Evolutionary conservation across 2,888 invertebrate genomes (phyloP).

Genomic region (Chrysolina americana): DNA sequence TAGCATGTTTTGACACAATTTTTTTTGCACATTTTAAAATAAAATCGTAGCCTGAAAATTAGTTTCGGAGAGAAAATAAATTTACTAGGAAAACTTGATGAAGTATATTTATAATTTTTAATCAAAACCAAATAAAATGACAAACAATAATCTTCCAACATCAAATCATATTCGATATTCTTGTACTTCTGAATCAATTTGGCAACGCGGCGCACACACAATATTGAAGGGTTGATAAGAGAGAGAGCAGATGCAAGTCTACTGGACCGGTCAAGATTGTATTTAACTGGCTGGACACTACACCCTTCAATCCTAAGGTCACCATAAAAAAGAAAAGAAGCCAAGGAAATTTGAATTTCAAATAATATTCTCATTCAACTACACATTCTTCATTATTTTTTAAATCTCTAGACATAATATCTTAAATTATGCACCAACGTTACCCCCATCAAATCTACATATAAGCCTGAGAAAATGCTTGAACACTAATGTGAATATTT

Average conservation of each 20-base stretch:
- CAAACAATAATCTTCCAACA: not conserved
- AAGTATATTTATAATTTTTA: too few relatives aligned
- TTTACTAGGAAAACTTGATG: too few relatives aligned
- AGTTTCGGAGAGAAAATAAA: too few relatives aligned
- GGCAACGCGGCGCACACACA: slow-evolving; percentile 16
- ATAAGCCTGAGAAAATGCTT: slow-evolving; percentile 16
- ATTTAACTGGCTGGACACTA: slow-evolving; percentile 18
- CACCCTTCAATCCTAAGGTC: slow-evolving; percentile 45
- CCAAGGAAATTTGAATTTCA: slow-evolving; percentile 47
- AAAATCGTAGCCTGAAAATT: too few relatives aligned
- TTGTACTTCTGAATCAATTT: not conserved
- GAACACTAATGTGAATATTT: slow-evolving; percentile 1
- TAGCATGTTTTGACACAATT: too few relatives aligned
- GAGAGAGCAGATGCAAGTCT: slow-evolving; percentile 35
- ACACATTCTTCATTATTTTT: slow-evolving; percentile 13
- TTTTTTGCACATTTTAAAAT: too few relatives aligned
- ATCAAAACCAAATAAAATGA: too few relatives aligned
- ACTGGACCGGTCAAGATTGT: slow-evolving; percentile 52
- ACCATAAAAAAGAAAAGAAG: slow-evolving; percentile 35
- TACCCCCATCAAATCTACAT: slow-evolving; percentile 6
- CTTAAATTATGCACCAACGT: slow-evolving; percentile 19
- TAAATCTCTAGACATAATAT: slow-evolving; percentile 12
- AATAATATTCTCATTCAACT: slow-evolving; percentile 30
- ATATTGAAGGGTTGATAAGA: slow-evolving; percentile 48
- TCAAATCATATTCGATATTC: not conserved